Evolutionary conservation across 2,113 vertebrate species (phyloP), one percentile per base, ranked within the genome.

Genomic region (Rousettus leschenaultii): DNA sequence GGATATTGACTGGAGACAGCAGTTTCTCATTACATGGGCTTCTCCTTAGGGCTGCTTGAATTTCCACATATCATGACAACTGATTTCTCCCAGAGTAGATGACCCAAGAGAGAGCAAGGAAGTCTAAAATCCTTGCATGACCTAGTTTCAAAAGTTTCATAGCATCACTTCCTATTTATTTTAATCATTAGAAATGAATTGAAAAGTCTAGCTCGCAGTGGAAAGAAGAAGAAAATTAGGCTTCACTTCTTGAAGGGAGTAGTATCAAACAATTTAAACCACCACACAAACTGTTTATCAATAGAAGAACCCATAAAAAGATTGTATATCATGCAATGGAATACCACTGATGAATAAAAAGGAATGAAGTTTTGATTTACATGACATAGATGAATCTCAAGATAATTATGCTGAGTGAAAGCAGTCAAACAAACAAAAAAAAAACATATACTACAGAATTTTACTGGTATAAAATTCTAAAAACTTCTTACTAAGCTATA

Each of bases 371-470:
- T 82, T 92, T 93, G 59, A 94, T 61, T 57, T 9, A 90, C 8
- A 5, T 5, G 90, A 68, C 11, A 75, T 79, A 59, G 22, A 48
- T 87, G 30, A 78, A 82, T 61, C 68, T 80, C 57, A 83, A 79
- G 86, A 85, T 79, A 94, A 84, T 65, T 89, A 84, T 88, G 57
- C n/a, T 45, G 53, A 97, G 40, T 65, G 48, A 93, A 91, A 70
- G 33, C 90, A 79, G 7, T 57, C 66, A 91, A 53, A 87, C 55
- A 38, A 63, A n/a, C n/a, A 86, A 88, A 73, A 11, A 75, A 61
- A 43, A 18, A 65, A n/a, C 15, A 92, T 26, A 57, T 28, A 77
- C 13, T 28, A 1, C n/a, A 78, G 53, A 61, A 55, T 73, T 94
- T 90, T 22, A 71, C 57, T 92, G 35, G 85, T 26, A 51, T 59